Evolutionary conservation across 2,888 invertebrate species (phyloP), one percentile per base, ranked within the genome.

Genomic region (Mythimna vitellina): DNA sequence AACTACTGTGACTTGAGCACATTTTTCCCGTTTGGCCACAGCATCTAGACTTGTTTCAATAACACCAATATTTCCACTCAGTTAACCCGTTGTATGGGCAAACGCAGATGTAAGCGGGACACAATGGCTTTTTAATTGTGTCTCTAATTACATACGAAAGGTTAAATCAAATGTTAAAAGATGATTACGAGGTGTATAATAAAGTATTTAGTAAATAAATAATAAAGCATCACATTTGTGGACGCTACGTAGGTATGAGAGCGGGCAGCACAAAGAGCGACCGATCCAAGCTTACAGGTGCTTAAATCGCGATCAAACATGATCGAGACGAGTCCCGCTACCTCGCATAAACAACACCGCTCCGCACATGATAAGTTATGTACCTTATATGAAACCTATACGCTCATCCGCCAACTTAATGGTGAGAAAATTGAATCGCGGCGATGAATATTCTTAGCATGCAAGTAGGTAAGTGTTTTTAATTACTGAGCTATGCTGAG

Each of bases 301-400:
- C 91, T 94, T 94, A 93, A 92, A 93, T 92, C 87, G 91, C 93
- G 91, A 93, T 93, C 92, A 93, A 92, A 93, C 91, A 91, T 92
- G 91, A 91, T 93, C 89, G 91, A 90, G 89, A 85, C 88, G 82
- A 76, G 84, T 80, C 76, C 84, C 83, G 86, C 84, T 86, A 84
- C 84, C 82, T 80, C 84, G 80, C 85, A 86, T 85, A 85, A 86
- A 84, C 85, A 86, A 83, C 76, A 81, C 80, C 78, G 70, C 76
- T 79, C 81, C 61, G 57, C 84, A 76, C 78, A 81, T 80, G 80
- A 81, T 78, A 76, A 87, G 71, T 76, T 83, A 78, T 69, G 72
- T 80, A 70, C 70, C 60, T 42, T 82, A 73, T 65, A 74, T 63
- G 49, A 35, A 80, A 82, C 66, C 60, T 73, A 69, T n/a, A 73